Conservation (phyloP, 2,797 vertebrate species). For the Microctenopoma stevenorrisi region DNA sequence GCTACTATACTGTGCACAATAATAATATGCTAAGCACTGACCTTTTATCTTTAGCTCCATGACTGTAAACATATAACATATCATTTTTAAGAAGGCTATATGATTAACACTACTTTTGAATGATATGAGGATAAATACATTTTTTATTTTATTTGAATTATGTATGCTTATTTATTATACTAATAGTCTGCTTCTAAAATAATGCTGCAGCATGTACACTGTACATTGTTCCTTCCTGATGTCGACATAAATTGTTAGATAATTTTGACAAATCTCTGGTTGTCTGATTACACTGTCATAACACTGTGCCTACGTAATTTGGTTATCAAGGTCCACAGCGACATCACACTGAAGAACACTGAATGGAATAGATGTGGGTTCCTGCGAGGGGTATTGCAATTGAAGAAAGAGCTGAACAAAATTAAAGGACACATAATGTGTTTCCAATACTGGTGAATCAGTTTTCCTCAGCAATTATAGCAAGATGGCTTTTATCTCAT, state of each 20-base stretch:
- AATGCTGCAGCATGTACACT: not conserved
- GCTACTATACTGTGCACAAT: too few relatives aligned
- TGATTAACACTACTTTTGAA: not conserved
- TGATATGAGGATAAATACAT: not conserved
- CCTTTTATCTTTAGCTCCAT: not conserved
- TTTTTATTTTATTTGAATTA: slow-evolving; percentile 1
- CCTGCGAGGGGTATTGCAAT: slow-evolving; percentile 55
- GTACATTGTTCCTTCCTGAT: slow-evolving; percentile 21
- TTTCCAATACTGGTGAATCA: slow-evolving; percentile 69
- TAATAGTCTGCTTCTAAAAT: slow-evolving; percentile 4
- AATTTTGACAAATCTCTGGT: slow-evolving; percentile 38
- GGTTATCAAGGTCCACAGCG: slow-evolving; percentile 45
- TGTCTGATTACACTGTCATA: slow-evolving; percentile 62
- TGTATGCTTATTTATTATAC: not conserved
- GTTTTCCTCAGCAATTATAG: slow-evolving; percentile 73
- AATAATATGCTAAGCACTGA: not conserved
- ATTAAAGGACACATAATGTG: slow-evolving; percentile 67
- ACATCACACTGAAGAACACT: slow-evolving; percentile 50
- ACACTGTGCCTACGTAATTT: slow-evolving; percentile 39
- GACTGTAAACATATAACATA: not conserved
- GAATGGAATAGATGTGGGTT: slow-evolving; percentile 57
- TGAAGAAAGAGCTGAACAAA: slow-evolving; percentile 60
- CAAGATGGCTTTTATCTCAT: slow-evolving; percentile 74
- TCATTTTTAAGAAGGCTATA: not conserved
- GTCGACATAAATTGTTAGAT: slow-evolving; percentile 39